Evolutionary conservation across 2,113 vertebrate genomes (phyloP).

Genomic region (Pitta sordida): DNA sequence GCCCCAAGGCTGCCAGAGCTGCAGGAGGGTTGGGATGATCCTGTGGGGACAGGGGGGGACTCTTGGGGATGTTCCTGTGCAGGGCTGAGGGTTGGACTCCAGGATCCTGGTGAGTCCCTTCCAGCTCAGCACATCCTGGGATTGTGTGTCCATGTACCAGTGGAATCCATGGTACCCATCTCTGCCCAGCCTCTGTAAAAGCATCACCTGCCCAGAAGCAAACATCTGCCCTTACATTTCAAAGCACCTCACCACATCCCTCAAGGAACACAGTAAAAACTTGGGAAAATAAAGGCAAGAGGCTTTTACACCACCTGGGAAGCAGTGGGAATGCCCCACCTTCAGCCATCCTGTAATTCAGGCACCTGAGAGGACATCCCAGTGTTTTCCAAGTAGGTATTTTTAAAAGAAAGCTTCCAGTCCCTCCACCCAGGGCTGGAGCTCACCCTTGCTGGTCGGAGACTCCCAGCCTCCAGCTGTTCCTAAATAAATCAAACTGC

Average conservation of each 20-base stretch:
- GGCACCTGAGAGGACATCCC: fast-evolving
- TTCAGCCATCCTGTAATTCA: fast-evolving
- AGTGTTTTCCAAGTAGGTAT: fast-evolving
- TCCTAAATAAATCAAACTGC: not conserved
- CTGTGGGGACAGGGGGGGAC: not conserved
- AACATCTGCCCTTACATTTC: not conserved
- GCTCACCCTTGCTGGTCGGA: not conserved
- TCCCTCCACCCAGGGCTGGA: not conserved
- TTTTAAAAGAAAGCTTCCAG: not conserved
- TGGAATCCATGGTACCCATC: not conserved
- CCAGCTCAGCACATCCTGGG: not conserved
- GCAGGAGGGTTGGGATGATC: too few relatives aligned
- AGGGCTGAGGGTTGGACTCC: not conserved
- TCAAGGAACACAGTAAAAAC: not conserved
- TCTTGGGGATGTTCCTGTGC: not conserved
- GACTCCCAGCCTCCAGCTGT: not conserved
- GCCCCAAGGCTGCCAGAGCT: too few relatives aligned
- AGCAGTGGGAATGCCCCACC: not conserved
- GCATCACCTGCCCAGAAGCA: not conserved
- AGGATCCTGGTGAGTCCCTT: too few relatives aligned
- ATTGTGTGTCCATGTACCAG: not conserved
- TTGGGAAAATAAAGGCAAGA: not conserved
- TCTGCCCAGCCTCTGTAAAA: not conserved
- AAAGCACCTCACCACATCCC: not conserved
- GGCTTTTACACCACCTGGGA: fast-evolving